Conservation (phyloP, 2,113 vertebrate genomes). For the Tachuris rubrigastra region DNA sequence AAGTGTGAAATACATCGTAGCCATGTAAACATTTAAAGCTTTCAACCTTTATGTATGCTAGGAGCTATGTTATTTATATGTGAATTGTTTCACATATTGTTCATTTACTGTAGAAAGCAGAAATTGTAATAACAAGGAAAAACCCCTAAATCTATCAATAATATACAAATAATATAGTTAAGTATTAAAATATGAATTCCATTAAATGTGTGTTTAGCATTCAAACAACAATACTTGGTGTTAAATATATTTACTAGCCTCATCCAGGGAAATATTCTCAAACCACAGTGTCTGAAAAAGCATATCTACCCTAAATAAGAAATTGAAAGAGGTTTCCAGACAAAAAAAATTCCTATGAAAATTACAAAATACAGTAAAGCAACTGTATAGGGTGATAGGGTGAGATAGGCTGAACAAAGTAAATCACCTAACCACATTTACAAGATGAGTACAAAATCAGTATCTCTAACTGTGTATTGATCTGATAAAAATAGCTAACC, state of each 20-base stretch:
- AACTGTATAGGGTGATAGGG: not conserved
- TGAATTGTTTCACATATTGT: not conserved
- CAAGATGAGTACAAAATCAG: not conserved
- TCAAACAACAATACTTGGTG: not conserved
- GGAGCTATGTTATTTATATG: not conserved
- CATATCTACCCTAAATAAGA: not conserved
- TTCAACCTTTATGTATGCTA: not conserved
- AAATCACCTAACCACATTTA: not conserved
- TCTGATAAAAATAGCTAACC: not conserved
- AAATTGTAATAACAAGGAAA: not conserved
- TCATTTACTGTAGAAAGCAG: not conserved
- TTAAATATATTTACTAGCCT: not conserved
- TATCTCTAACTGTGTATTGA: not conserved
- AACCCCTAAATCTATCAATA: not conserved
- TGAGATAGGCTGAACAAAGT: not conserved
- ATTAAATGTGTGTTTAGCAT: not conserved
- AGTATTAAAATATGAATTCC: not conserved
- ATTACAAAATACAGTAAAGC: not conserved
- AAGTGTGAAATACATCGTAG: not conserved
- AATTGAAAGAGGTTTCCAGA: not conserved
- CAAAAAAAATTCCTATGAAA: not conserved
- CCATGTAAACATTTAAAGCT: not conserved
- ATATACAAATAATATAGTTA: not conserved
- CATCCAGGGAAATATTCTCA: not conserved
- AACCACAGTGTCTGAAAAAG: not conserved